phyloP scores from a whole-genome alignment of 2,888 invertebrate species.

The Prosapia bicincta region DNA sequence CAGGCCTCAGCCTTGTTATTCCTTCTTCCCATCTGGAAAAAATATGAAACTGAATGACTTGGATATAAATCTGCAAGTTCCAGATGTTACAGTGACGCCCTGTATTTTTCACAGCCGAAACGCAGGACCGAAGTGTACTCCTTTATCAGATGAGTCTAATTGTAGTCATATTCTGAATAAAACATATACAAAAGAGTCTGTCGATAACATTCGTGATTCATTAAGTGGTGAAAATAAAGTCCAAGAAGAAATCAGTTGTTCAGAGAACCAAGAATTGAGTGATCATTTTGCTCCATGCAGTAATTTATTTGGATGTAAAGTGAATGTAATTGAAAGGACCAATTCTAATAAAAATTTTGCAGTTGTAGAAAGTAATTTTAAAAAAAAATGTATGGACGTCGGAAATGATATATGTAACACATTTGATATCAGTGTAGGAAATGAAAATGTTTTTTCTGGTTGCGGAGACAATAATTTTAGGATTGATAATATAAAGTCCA shows the following conservation, averaged over 20 bases:
- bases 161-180: neutral
- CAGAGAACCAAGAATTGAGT: too few species aligned
- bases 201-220: neutral
- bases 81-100: neutral
- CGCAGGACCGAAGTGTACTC: neutral
- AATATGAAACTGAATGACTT: neutral
- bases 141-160: neutral
- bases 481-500: neutral
- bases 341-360: too few species aligned
- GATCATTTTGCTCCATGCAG: too few species aligned
- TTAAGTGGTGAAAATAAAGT: neutral
- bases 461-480: neutral
- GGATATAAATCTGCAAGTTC: neutral
- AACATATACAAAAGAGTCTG: neutral
- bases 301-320: too few species aligned
- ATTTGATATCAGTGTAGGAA: neutral
- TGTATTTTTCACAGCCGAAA: neutral
- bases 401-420: neutral
- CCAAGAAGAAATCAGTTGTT: too few species aligned
- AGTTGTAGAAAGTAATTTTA: neutral
- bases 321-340: too few species aligned
- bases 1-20: neutral
- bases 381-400: neutral
- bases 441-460: neutral
- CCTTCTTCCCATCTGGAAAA: neutral